Percentiles rank a stretch among this genome's conserved stretches.
These are phyloP conservation scores for Metridium senile DNA, from an alignment of 92 coral and sea anemone species.

Conservation along the genomic window DNA sequence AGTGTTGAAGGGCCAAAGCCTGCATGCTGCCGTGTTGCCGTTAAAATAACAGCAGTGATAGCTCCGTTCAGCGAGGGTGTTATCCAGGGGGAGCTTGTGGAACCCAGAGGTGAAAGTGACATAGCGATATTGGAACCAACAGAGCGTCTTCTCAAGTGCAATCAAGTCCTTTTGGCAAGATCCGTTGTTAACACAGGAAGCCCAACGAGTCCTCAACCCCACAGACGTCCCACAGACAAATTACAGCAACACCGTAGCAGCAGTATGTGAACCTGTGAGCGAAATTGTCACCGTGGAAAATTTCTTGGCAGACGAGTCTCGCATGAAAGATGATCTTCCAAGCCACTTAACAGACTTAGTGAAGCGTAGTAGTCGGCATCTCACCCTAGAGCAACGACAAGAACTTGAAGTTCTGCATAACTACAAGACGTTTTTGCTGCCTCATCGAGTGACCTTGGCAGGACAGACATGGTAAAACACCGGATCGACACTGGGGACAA, in stretches of 20 bases:
- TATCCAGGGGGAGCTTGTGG: no score
- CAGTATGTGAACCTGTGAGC: constrained; percentile 51
- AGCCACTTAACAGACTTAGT: no score
- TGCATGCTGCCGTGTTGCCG: no score
- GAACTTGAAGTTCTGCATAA: not conserved
- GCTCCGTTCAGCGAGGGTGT: no score
- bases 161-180: constrained; percentile 50
- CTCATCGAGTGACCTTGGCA: constrained; percentile 7
- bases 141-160: no score
- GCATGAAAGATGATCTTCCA: not conserved
- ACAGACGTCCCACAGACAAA: constrained; percentile 38
- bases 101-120: no score
- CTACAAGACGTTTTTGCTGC: constrained; percentile 19
- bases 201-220: constrained; percentile 49
- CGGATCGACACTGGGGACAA: constrained; percentile 26
- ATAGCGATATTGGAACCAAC: no score
- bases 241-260: constrained; percentile 50
- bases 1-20: no score
- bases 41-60: not conserved
- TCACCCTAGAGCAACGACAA: not conserved
- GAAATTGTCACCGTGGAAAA: not conserved
- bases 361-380: constrained; percentile 16
- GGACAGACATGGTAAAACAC: constrained; percentile 10
- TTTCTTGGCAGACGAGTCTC: constrained; percentile 8
- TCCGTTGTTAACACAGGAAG: constrained; percentile 27